These are phyloP conservation scores for Aldabrachelys gigantea DNA, from an alignment of 2,113 vertebrate species.

Conservation along the genomic window DNA sequence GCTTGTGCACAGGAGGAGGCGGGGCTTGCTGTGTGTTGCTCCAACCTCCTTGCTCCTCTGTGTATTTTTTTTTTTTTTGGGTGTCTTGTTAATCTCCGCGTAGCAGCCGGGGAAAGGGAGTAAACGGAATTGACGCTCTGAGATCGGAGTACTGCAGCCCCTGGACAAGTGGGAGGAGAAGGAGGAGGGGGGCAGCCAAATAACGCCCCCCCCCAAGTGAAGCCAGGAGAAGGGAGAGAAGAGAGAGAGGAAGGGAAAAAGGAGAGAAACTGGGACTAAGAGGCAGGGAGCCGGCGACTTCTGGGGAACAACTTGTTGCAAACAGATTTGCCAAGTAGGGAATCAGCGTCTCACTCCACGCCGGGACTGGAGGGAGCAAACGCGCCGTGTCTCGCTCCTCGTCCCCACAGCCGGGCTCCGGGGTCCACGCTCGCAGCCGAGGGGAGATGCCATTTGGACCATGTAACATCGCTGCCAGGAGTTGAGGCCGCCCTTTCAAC, in stretches of 20 bases:
- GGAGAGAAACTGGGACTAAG: no score
- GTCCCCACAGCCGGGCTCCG: neutral
- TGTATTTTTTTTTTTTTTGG: neutral
- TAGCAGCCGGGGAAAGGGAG: neutral
- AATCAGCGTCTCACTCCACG: no score
- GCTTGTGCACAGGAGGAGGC: conserved; percentile 56
- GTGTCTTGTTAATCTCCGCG: neutral
- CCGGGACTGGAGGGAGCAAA: no score
- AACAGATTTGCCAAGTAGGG: no score
- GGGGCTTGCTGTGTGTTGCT: conserved; percentile 37
- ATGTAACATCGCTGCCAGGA: conserved; percentile 58
- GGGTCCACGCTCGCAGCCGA: no score
- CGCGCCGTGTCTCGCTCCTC: no score
- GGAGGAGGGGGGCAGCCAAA: neutral
- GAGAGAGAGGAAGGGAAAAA: no score
- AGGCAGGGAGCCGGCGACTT: neutral
- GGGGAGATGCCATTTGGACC: conserved; percentile 63
- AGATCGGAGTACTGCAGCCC: neutral
- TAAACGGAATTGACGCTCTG: neutral
- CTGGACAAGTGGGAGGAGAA: neutral
- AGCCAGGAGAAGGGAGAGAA: neutral
- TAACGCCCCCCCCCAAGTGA: neutral
- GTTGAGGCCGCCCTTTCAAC: conserved; percentile 27
- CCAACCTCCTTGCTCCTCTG: conserved; percentile 27
- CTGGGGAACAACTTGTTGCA: neutral